Evolutionary conservation across 2,113 vertebrate genomes (phyloP).

Genomic region (Xerus inauris): DNA sequence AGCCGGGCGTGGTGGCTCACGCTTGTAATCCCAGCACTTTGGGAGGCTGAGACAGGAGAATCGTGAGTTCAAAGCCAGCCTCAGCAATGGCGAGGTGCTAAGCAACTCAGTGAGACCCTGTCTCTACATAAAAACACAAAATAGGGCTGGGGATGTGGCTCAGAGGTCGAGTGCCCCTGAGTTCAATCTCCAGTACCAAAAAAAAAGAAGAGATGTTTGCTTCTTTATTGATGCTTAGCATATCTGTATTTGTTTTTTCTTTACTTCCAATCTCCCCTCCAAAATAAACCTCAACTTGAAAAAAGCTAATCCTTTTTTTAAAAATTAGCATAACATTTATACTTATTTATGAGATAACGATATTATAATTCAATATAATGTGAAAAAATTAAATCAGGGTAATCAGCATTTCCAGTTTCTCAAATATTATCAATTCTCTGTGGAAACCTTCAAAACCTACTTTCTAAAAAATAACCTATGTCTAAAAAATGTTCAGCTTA

Average conservation of each 20-base stretch:
- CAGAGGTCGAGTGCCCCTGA: too few species aligned
- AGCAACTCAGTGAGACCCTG: too few species aligned
- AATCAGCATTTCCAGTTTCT: neutral
- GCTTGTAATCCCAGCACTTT: too few species aligned
- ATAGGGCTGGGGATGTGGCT: too few species aligned
- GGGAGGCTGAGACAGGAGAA: too few species aligned
- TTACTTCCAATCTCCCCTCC: neutral
- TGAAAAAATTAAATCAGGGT: neutral
- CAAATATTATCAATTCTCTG: neutral
- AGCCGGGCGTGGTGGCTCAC: too few species aligned
- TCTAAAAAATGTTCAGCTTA: constrained; percentile 50
- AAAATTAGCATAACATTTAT: neutral
- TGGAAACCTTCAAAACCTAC: neutral
- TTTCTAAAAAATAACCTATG: neutral
- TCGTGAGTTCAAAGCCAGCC: too few species aligned
- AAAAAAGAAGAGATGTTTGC: too few species aligned
- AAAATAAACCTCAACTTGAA: constrained; percentile 24
- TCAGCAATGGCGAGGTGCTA: too few species aligned
- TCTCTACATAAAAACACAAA: too few species aligned
- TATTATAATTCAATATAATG: neutral
- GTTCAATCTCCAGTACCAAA: too few species aligned
- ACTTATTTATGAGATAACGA: neutral
- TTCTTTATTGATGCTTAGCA: neutral
- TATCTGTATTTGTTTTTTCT: constrained; percentile 53
- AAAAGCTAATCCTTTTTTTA: constrained; percentile 24